Percentiles rank a stretch among this genome's conserved stretches.
Conservation (phyloP, 2,888 invertebrate genomes). For the Bombylius discolor region DNA sequence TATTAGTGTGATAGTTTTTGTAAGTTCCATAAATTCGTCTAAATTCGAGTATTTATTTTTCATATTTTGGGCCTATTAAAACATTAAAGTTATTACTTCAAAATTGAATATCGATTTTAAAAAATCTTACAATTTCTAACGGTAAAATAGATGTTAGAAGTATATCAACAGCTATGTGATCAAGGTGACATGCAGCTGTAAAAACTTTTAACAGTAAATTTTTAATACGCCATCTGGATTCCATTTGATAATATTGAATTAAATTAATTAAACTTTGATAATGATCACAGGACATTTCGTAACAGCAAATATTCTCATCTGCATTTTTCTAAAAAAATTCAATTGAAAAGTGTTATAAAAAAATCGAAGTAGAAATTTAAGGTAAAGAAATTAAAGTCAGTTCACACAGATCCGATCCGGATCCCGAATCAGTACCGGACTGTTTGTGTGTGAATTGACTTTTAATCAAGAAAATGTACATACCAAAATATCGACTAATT, state of each 20-base stretch:
- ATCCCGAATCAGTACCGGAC: background rate
- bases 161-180: slow-evolving; percentile 65
- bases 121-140: slow-evolving; percentile 68
- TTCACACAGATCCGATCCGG: background rate
- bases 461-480: slow-evolving; percentile 17
- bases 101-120: slow-evolving; percentile 63
- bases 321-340: slow-evolving; percentile 64
- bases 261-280: slow-evolving; percentile 73
- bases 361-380: too few species aligned
- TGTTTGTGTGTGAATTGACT: background rate
- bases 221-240: slow-evolving; percentile 73
- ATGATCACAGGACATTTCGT: slow-evolving; percentile 69
- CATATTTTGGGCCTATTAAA: slow-evolving; percentile 51
- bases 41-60: slow-evolving; percentile 63
- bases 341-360: too few species aligned
- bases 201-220: slow-evolving; percentile 73
- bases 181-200: slow-evolving; percentile 75
- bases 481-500: slow-evolving; percentile 72
- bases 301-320: slow-evolving; percentile 74
- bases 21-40: slow-evolving; percentile 68
- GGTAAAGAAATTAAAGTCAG: background rate
- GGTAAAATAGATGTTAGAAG: slow-evolving; percentile 80
- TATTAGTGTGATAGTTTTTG: slow-evolving; percentile 72
- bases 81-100: background rate
- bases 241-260: slow-evolving; percentile 94